Conservation (phyloP, 2,113 vertebrate species). For the Electrona antarctica region DNA sequence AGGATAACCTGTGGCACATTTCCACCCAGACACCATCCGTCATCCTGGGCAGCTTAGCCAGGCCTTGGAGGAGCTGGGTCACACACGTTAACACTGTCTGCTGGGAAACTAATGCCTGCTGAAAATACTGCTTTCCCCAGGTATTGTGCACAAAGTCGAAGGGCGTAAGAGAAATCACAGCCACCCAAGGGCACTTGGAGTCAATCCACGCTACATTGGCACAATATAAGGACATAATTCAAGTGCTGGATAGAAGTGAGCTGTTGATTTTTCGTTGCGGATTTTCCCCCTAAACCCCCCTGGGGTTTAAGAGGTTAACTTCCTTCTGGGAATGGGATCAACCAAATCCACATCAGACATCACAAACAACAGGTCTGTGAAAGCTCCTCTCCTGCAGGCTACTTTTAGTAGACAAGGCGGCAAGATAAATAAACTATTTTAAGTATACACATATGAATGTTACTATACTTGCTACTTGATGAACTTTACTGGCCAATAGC, state of each 20-base stretch:
- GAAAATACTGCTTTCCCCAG: background rate
- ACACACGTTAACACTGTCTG: background rate
- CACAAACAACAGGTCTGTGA: too few species aligned
- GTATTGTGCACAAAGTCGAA: background rate
- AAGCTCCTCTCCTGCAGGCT: too few species aligned
- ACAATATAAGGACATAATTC: background rate
- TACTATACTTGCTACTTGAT: too few species aligned
- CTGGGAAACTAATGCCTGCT: background rate
- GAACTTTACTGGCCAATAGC: too few species aligned
- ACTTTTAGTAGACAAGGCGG: too few species aligned
- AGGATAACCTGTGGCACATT: background rate
- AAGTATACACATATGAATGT: too few species aligned
- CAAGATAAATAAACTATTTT: too few species aligned
- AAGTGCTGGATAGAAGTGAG: background rate
- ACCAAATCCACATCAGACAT: too few species aligned
- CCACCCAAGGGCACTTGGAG: background rate
- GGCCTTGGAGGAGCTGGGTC: background rate
- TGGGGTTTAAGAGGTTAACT: too few species aligned
- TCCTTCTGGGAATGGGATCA: too few species aligned
- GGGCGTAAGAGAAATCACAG: background rate
- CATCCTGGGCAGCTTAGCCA: background rate
- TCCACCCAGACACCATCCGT: conserved; percentile 18
- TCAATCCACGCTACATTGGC: too few species aligned
- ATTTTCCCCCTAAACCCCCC: background rate
- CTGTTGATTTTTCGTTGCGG: background rate